Base-by-base conservation (phyloP, 2,888 invertebrate genomes). In the Deladenus siricidicola region DNA sequence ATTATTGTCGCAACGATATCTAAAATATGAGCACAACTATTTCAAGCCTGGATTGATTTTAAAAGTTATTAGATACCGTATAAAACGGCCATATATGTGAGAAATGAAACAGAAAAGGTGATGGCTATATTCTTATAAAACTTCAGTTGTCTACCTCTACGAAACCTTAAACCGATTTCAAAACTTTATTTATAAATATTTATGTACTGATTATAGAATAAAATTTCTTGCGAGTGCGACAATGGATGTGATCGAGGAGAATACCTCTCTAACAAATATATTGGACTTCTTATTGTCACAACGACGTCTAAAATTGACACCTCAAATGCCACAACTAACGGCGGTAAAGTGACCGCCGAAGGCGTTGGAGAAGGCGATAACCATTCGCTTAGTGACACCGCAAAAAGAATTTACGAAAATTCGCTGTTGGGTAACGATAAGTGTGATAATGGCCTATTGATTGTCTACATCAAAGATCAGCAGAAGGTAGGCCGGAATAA, bases 361-460 rank as follows among this genome's bases (percentile, higher is more conserved):
- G 47, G 26, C 21, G 26, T 23, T 8, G 53, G 1, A 29, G 53
- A 34, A 10, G 14, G 39, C 39, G 39, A 14, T 34, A 49, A 29
- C 4, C 39, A 14, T 34, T 17, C 56, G 6, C 62, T 76, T 52
- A 65, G 69, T 42, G 61, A 70, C 14, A 71, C 70, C 52, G 70
- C 72, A 62, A 66, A 64, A 55, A 58, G 65, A 50, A 72, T 75
- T 51, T 76, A 72, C 58, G 58, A 71, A 10, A 62, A 66, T 29
- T 66, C 71, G 4, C 60, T 62, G 47, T 55, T 76, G 45, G 75
- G 76, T 4, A 71, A 72, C 61, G 60, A 66, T 19, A 68, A 67
- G 4, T 76, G 76, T 59, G 75, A 74, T 57, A 71, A 76, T 60
- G 76, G 76, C 39, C 60, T 76, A 26, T 60, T 76, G 47, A 64